Evolutionary conservation across 2,113 vertebrate species (phyloP).

Genomic region (Ornithorhynchus anatinus): DNA sequence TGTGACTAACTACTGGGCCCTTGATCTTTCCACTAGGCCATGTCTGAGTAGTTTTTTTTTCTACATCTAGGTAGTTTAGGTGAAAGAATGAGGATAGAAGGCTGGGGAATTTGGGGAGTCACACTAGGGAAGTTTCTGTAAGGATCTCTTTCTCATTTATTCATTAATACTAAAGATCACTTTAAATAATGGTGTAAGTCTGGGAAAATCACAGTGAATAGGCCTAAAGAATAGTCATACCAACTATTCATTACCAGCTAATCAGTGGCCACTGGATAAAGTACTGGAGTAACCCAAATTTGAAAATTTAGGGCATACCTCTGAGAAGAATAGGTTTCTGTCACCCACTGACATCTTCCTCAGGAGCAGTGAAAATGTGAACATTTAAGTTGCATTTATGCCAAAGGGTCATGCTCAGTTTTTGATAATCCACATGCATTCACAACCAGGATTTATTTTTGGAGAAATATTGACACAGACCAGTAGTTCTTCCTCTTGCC

Average conservation of each 20-base stretch:
- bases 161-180: background rate
- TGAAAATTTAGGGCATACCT: background rate
- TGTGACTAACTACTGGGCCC: too few species aligned
- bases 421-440: background rate
- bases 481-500: background rate
- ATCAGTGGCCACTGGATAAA: background rate
- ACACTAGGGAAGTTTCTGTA: too few species aligned
- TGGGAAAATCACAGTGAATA: background rate
- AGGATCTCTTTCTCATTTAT: background rate
- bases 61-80: too few species aligned
- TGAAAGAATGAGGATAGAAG: too few species aligned
- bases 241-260: too few species aligned
- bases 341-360: background rate
- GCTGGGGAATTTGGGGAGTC: too few species aligned
- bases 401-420: background rate
- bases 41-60: too few species aligned
- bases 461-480: background rate
- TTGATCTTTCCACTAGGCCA: too few species aligned
- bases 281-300: background rate
- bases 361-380: slow-evolving; percentile 9
- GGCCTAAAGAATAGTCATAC: background rate
- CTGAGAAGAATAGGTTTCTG: background rate
- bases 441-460: background rate
- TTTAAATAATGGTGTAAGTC: background rate
- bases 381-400: slow-evolving; percentile 11